A percentile compares a stretch with the other conserved stretches of the same genome.
Conservation (phyloP, 1,140 invertebrate species). For the Oryzaephilus surinamensis region DNA sequence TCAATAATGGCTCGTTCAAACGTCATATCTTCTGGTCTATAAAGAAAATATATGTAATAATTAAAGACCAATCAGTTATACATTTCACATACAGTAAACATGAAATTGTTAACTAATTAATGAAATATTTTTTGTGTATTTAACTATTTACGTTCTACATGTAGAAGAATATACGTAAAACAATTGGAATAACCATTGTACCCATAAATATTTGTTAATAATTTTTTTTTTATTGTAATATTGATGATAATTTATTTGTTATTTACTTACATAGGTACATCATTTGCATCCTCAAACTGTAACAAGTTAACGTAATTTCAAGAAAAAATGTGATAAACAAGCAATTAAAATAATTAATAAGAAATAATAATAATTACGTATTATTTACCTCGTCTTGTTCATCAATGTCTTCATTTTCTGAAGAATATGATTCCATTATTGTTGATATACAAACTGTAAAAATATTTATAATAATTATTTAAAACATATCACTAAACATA, state of each 20-base stretch:
- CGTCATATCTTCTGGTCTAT: slow-evolving; percentile 42
- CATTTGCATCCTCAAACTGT: too few relatives aligned
- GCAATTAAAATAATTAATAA: slow-evolving; percentile 1
- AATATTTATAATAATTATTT: background rate
- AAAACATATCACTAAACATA: background rate
- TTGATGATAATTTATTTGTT: background rate
- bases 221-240: background rate
- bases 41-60: slow-evolving; percentile 1
- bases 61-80: slow-evolving; percentile 4
- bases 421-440: slow-evolving; percentile 7
- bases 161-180: background rate
- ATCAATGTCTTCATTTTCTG: slow-evolving; percentile 10
- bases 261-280: too few relatives aligned
- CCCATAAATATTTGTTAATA: background rate
- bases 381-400: slow-evolving; percentile 14
- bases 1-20: slow-evolving; percentile 56
- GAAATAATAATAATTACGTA: slow-evolving; percentile 3
- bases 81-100: slow-evolving; percentile 17
- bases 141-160: too few relatives aligned
- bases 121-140: too few relatives aligned
- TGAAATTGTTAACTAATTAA: background rate
- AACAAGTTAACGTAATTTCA: background rate
- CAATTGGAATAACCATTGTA: too few relatives aligned
- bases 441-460: slow-evolving; percentile 8
- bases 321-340: background rate